Base-by-base conservation (phyloP, 1,140 invertebrate genomes). In the Diploscapter pachys region DNA sequence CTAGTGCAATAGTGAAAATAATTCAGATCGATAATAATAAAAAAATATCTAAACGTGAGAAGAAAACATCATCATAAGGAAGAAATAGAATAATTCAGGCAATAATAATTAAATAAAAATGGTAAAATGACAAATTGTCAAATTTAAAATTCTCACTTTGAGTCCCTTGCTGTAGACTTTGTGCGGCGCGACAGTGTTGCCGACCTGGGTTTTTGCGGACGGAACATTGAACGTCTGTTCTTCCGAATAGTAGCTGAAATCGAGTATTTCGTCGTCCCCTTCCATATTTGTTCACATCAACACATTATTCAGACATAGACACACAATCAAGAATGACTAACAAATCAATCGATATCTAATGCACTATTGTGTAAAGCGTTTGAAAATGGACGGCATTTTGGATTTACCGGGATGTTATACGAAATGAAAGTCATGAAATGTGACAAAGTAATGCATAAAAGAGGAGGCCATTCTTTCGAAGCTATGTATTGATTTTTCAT, bases 211-310 rank as follows among this genome's bases (percentile, higher is more conserved):
- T 71, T 70, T 67, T 3, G 67, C 78, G 55, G 73, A 51, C 13
- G 77, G 54, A 13, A 75, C 72, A 8, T 65, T 54, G 55, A 80
- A 79, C 3, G 76, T 74, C 11, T 79, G 75, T 69, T 79, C 77
- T 63, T 80, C 78, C 48, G 78, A 71, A 65, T 80, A 80, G 53
- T 80, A 80, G 57, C 78, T 80, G 67, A 55, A 78, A 78, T 62
- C 11, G 9, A 64, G 8, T 9, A 13, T 59, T 59, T 59, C 13
- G 13, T 9, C 57, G 9, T 59, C 9, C 9, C 57, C 57, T 59
- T 9, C 57, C 31, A 31, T 31, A 31, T 31, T 31, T 31, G 31
- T 31, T 31, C 31, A 31, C 31, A 31, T 31, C 31, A 31, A 31
- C 31, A 31, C 31, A 31, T 31, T 31, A 31, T 31, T 31, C 31